Evolutionary conservation across 30 jellyfish, hydroid and myxozoan genomes (phyloP).

Genomic region (Pelagia noctiluca): DNA sequence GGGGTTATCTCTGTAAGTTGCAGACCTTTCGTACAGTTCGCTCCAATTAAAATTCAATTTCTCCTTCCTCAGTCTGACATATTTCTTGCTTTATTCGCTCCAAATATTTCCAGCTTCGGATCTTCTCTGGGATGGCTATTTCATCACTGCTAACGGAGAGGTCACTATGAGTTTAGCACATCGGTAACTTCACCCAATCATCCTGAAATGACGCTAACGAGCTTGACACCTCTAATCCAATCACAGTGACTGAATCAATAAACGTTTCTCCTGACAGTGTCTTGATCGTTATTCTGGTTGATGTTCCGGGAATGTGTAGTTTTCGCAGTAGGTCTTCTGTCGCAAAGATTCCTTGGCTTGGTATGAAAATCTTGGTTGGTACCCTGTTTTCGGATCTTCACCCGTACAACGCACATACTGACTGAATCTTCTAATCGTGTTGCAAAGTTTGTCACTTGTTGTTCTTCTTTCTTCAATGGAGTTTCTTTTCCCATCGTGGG

Average conservation of each 20-base stretch:
- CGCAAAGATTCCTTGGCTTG: constrained; percentile 51
- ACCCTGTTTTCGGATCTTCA: constrained; percentile 16
- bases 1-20: constrained; percentile 25
- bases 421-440: constrained; percentile 8
- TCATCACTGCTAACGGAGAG: constrained; percentile 18
- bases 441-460: constrained; percentile 6
- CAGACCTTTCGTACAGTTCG: constrained; percentile 12
- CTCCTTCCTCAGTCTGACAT: not conserved
- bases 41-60: constrained; percentile 26
- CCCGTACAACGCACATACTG: constrained; percentile 52
- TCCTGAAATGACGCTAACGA: constrained; percentile 5
- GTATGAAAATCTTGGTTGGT: not conserved
- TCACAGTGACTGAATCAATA: constrained; percentile 7
- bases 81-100: constrained; percentile 13
- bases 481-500: not conserved
- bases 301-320: not conserved
- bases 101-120: constrained; percentile 2
- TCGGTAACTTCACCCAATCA: constrained; percentile 12
- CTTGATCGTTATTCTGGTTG: not conserved
- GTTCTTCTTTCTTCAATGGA: constrained; percentile 12
- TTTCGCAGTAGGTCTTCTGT: constrained; percentile 18
- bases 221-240: constrained; percentile 9
- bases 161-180: not conserved
- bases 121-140: constrained; percentile 18
- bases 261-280: constrained; percentile 22